These are phyloP conservation scores for Scortum barcoo DNA, from an alignment of 2,113 vertebrate genomes.

Conservation along the genomic window DNA sequence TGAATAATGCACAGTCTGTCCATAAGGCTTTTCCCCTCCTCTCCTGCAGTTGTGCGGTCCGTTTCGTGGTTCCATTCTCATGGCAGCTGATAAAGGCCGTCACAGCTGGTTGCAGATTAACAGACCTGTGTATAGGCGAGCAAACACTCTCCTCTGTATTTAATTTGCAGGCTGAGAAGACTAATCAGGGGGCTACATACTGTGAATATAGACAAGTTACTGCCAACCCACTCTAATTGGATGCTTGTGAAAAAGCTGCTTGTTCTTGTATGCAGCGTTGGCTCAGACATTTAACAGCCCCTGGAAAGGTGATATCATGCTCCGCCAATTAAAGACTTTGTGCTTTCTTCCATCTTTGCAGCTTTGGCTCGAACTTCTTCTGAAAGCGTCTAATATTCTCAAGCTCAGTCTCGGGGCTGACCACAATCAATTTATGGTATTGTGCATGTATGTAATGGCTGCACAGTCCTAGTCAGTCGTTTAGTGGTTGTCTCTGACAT, in stretches of 20 bases:
- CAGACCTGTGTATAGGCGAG: slow-evolving; percentile 4
- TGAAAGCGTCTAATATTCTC: not conserved
- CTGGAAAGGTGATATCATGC: slow-evolving; percentile 38
- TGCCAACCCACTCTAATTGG: slow-evolving; percentile 66
- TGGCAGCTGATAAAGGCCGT: slow-evolving; percentile 48
- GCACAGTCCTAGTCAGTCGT: not conserved
- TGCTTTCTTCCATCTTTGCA: slow-evolving; percentile 4
- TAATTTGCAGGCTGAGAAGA: slow-evolving; percentile 58
- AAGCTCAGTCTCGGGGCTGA: not conserved
- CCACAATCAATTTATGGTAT: not conserved
- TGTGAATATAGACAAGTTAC: slow-evolving; percentile 59
- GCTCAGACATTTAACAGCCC: slow-evolving; percentile 47
- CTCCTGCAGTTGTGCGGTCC: not conserved
- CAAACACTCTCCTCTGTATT: slow-evolving; percentile 50
- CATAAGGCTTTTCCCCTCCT: not conserved
- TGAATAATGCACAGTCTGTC: not conserved
- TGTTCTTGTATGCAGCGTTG: slow-evolving; percentile 24
- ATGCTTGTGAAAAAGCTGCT: slow-evolving; percentile 33
- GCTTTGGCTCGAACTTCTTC: slow-evolving; percentile 1
- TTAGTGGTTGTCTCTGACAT: slow-evolving; percentile 35
- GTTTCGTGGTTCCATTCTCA: not conserved
- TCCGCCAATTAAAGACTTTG: slow-evolving; percentile 44
- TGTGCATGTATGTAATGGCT: not conserved
- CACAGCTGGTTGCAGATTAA: slow-evolving; percentile 61
- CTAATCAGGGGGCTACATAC: slow-evolving; percentile 58